Percentiles rank a stretch among this genome's conserved stretches.
These are phyloP conservation scores for Listrodromus nycthemerus DNA, from an alignment of 2,888 invertebrate genomes.

Conservation along the genomic window DNA sequence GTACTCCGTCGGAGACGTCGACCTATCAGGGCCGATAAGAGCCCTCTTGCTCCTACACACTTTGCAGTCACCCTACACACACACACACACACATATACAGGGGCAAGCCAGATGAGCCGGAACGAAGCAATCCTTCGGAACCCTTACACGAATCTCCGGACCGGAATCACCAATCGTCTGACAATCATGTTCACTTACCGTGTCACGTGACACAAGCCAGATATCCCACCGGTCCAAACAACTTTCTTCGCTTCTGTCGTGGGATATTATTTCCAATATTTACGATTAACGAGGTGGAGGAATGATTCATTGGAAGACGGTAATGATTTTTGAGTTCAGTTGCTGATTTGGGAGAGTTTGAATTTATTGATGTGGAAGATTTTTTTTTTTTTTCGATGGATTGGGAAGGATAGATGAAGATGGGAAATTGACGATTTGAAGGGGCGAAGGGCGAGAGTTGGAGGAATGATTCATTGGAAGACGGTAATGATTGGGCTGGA, in stretches of 20 bases:
- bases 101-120: background rate
- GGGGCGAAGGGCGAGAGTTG: no score
- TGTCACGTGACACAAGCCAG: background rate
- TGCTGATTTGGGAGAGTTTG: background rate
- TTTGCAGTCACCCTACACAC: no score
- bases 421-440: no score
- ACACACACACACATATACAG: background rate
- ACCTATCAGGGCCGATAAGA: slow-evolving; percentile 72
- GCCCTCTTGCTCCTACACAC: slow-evolving; percentile 51
- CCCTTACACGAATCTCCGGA: slow-evolving; percentile 24
- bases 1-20: slow-evolving; percentile 75
- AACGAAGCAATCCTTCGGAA: slow-evolving; percentile 7
- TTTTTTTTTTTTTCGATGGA: background rate
- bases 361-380: background rate
- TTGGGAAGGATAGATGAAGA: background rate
- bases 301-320: no score
- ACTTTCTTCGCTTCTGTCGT: background rate
- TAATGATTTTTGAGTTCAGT: background rate
- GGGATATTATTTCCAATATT: background rate
- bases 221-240: slow-evolving; percentile 14
- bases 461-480: no score
- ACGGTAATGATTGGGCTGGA: no score
- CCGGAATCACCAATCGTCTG: slow-evolving; percentile 37
- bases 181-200: slow-evolving; percentile 18
- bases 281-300: background rate